Percentiles rank a stretch among this genome's conserved stretches.
Evolutionary conservation across 1,140 invertebrate species (phyloP).

Genomic region (Sarcophaga peregrina): DNA sequence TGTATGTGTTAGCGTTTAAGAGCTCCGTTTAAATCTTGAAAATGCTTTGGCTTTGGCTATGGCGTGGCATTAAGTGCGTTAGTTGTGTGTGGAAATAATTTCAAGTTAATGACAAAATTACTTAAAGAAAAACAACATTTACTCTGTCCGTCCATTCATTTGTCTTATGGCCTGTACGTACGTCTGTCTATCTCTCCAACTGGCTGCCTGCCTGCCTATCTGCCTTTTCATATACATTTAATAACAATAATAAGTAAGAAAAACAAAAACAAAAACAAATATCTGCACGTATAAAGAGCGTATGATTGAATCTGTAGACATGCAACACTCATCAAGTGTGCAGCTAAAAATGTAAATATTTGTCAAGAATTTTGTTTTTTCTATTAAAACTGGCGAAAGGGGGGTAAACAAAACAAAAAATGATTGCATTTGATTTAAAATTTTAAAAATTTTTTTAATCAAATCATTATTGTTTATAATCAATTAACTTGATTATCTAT

Average conservation of each 20-base stretch:
- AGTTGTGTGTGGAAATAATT: constrained; percentile 44
- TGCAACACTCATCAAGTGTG: constrained; percentile 29
- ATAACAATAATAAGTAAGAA: not conserved
- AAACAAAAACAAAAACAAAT: not conserved
- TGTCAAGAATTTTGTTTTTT: not conserved
- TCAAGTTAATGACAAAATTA: constrained; percentile 48
- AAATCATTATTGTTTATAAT: not conserved
- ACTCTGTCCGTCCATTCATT: not conserved
- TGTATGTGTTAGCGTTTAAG: constrained; percentile 13
- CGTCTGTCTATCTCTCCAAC: not conserved
- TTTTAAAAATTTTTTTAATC: not conserved
- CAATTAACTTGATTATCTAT: not conserved
- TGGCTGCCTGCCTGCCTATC: not conserved
- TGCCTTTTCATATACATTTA: not conserved
- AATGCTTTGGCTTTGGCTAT: constrained; percentile 31
- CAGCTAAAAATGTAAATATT: constrained; percentile 18
- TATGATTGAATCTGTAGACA: constrained; percentile 17
- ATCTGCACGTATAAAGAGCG: not conserved
- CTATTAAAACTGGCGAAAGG: not conserved
- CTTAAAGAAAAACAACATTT: constrained; percentile 34
- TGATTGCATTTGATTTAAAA: not conserved
- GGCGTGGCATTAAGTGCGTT: constrained; percentile 38
- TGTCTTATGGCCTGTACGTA: not conserved
- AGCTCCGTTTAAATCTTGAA: constrained; percentile 28
- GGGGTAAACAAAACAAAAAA: not conserved